A percentile compares a stretch with the other conserved stretches of the same genome.
Conservation (phyloP, 2,797 vertebrate species). For the Cryptoblepharus egeriae region DNA sequence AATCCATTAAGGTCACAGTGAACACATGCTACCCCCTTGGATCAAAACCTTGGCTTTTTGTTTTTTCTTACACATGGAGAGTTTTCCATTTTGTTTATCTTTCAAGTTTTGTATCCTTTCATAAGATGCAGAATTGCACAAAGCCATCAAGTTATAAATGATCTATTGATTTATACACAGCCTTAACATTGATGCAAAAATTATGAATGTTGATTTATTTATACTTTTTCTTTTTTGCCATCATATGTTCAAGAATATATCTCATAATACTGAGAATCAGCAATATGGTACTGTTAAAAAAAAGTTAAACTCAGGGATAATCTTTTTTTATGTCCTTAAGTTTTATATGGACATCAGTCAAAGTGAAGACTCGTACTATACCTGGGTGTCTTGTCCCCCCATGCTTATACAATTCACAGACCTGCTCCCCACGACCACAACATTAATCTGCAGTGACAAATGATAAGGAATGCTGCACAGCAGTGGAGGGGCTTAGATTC, state of each 20-base stretch:
- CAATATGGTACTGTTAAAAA: background rate
- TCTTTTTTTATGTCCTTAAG: too few species aligned
- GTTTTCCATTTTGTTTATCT: background rate
- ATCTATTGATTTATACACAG: background rate
- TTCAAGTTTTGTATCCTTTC: too few species aligned
- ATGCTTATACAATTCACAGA: background rate
- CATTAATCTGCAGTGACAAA: too few species aligned
- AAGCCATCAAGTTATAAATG: background rate
- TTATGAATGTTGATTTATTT: background rate
- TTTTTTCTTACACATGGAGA: background rate
- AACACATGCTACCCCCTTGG: background rate
- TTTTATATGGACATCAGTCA: too few species aligned
- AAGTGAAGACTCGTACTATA: too few species aligned
- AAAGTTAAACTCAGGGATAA: background rate
- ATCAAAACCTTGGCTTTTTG: background rate
- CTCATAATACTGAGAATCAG: background rate
- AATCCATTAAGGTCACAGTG: background rate
- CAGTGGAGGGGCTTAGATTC: too few species aligned
- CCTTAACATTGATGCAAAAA: background rate
- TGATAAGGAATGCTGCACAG: too few species aligned
- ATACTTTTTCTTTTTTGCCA: background rate
- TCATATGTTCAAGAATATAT: background rate
- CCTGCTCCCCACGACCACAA: too few species aligned
- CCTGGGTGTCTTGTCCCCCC: too few species aligned
- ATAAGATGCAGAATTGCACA: background rate